Evolutionary conservation across 2,888 invertebrate genomes (phyloP), one percentile per base, ranked within the genome.

Genomic region (Brassicogethes aeneus): DNA sequence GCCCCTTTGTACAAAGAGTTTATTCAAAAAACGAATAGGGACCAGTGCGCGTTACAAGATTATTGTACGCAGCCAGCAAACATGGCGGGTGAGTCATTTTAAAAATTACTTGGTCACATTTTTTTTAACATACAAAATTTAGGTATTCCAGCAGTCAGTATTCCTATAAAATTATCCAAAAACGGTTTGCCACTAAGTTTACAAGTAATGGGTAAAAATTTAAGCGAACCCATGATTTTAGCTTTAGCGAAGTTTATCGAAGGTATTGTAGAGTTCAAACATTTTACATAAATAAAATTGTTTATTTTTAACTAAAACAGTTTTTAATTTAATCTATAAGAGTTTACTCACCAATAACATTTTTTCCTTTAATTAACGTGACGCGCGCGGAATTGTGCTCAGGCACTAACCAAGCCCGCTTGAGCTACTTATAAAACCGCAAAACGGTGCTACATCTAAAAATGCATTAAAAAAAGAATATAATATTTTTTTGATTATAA

Each of bases 11-110:
- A 82, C 61, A 76, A 73, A n/a, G 85, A 90, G 46, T 96, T 92
- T 66, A 68, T 76, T 0, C 68, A 73, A 1, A 77, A 79, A 48
- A 85, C 89, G 53, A 92, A 91, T 61, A 74, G 92, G 39, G 87
- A 89, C 56, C 88, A 93, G 58, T 87, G 90, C 64, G 85, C 87
- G 0, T 72, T 85, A 33, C 89, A 92, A 61, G 99, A 99, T 70
- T 91, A 82, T 62, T 97, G 91, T 60, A 97, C 97, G 0, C 94
- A 94, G 60, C 87, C 97, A 0, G 90, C 89, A 0, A 99, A 99
- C 64, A 86, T 99, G 88, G 93, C 96, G 29, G 97, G 97, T 69
- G 64, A 59, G 53, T 51, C 15, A 32, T 32, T 32, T 10, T 13
- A 32, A 8, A 32, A 10, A 7, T 23, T 23, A 5, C 23, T 10